Evolutionary conservation across 1,140 invertebrate genomes (phyloP).

Genomic region (Cardiocondyla obscurior): DNA sequence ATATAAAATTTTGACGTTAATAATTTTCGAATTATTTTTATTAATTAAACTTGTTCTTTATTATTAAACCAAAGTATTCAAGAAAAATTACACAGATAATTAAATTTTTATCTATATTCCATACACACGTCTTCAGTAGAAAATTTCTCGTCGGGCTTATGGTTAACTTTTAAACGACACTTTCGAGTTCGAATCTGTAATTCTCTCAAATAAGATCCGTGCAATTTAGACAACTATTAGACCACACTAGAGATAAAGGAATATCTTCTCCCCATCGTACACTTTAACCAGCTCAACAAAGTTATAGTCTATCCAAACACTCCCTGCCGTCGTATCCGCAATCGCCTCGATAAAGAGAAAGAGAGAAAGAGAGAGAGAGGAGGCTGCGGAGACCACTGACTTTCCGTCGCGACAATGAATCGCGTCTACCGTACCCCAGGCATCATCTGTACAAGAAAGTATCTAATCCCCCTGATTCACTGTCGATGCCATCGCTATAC

Average conservation of each 20-base stretch:
- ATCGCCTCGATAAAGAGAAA: slow-evolving; percentile 44
- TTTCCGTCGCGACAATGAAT: slow-evolving; percentile 32
- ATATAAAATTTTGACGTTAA: not conserved
- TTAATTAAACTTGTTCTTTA: not conserved
- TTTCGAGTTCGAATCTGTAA: not conserved
- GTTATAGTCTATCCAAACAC: slow-evolving; percentile 20
- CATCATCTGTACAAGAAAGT: slow-evolving; percentile 50
- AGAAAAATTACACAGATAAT: not conserved
- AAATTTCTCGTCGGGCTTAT: not conserved
- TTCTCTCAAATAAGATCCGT: not conserved
- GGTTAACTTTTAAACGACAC: not conserved
- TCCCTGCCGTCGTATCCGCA: not conserved
- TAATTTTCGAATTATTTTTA: not conserved
- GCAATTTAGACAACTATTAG: not conserved
- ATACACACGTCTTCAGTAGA: no score
- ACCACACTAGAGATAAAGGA: slow-evolving; percentile 4
- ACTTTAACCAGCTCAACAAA: not conserved
- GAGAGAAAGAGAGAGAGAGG: no score
- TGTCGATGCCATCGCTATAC: slow-evolving; percentile 44
- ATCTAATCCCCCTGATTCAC: slow-evolving; percentile 46
- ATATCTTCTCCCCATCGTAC: not conserved
- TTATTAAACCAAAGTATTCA: not conserved
- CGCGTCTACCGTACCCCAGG: slow-evolving; percentile 17
- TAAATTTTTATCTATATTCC: not conserved
- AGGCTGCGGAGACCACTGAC: slow-evolving; percentile 17